Conservation (phyloP, 2,888 invertebrate genomes). For the Lingula anatina region DNA sequence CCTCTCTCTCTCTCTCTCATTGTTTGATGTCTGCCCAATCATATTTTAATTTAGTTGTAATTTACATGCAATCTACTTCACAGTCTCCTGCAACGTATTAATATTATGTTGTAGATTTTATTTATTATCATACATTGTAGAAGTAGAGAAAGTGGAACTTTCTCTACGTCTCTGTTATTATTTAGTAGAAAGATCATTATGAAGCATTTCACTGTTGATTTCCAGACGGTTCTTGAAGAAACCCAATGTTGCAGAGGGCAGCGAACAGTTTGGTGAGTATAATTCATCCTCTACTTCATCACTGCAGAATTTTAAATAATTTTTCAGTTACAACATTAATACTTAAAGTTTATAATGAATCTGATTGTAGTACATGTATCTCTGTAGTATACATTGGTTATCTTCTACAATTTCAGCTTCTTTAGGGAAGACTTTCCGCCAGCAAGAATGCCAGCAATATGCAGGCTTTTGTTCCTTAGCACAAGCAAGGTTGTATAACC, state of each 20-base stretch:
- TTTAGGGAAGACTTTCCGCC: conserved; percentile 73
- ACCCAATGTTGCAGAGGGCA: conserved; percentile 51
- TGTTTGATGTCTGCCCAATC: neutral
- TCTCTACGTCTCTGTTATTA: neutral
- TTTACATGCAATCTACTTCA: too few relatives aligned
- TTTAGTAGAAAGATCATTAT: neutral
- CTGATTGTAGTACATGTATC: neutral
- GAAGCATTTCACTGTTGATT: neutral
- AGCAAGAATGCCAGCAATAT: conserved; percentile 75
- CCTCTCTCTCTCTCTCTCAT: neutral
- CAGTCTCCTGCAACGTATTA: too few relatives aligned
- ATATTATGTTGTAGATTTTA: too few relatives aligned
- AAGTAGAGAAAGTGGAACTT: neutral
- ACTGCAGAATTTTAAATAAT: neutral
- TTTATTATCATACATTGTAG: neutral
- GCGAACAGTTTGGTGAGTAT: conserved; percentile 50
- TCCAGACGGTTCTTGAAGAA: conserved; percentile 49
- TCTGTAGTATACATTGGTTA: neutral
- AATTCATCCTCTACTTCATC: neutral
- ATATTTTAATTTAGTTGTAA: too few relatives aligned
- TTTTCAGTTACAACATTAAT: neutral
- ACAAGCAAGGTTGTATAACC: conserved; percentile 53
- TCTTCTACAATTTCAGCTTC: conserved; percentile 31
- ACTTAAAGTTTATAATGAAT: neutral
- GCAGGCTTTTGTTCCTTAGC: conserved; percentile 60